phyloP scores from a whole-genome alignment of 2,113 vertebrate species.

The Grammomys surdaster region DNA sequence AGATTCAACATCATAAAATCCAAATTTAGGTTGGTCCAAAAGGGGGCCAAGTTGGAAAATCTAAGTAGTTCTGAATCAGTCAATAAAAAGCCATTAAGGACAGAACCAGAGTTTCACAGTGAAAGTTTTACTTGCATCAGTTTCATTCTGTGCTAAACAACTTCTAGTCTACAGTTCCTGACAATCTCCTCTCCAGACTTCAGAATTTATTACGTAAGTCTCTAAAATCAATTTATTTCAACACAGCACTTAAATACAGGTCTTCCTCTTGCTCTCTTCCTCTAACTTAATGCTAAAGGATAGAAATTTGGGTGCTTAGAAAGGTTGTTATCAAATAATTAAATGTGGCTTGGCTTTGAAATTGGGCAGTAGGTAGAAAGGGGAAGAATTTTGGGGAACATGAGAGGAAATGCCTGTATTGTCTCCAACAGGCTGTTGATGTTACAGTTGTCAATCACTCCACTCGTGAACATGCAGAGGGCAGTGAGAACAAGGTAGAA shows the following conservation, averaged over 20 bases:
- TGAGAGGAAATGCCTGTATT: background rate
- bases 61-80: background rate
- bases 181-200: background rate
- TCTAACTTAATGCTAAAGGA: background rate
- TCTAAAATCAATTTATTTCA: background rate
- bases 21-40: conserved; percentile 5
- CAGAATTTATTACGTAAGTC: background rate
- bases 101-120: background rate
- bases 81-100: background rate
- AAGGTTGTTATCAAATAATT: background rate
- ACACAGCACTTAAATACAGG: background rate
- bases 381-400: background rate
- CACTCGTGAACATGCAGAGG: background rate
- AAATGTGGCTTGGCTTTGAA: background rate
- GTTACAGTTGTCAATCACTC: background rate
- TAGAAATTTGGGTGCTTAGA: background rate
- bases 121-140: background rate
- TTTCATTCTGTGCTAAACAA: background rate
- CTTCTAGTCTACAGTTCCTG: background rate
- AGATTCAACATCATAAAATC: background rate
- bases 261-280: background rate
- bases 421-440: background rate
- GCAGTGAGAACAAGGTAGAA: background rate
- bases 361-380: background rate
- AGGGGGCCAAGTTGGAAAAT: background rate